Evolutionary conservation across 2,888 invertebrate genomes (phyloP).

Genomic region (Drosophila anceps): DNA sequence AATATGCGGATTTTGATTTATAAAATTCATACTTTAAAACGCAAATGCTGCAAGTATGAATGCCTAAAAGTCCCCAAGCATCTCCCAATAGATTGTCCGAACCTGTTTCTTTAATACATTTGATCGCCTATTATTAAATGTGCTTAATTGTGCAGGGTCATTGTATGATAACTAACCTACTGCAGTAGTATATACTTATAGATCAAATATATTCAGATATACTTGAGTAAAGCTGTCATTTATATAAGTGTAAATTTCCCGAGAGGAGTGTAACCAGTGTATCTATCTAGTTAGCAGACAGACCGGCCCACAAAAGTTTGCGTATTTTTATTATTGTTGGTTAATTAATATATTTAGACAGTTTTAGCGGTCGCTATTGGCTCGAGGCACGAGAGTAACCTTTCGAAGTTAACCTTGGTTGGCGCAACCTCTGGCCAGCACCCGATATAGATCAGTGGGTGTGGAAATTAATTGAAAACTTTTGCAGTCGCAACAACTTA

Average conservation of each 20-base stretch:
- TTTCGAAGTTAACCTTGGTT: constrained; percentile 67
- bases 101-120: constrained; percentile 9
- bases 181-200: constrained; percentile 6
- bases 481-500: constrained; percentile 18
- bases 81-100: not conserved
- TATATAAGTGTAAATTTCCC: constrained; percentile 21
- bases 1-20: not conserved
- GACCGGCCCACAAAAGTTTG: constrained; percentile 37
- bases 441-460: constrained; percentile 73
- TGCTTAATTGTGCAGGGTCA: constrained; percentile 30
- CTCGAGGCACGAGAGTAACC: constrained; percentile 59
- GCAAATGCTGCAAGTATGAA: not conserved
- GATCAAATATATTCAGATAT: not conserved
- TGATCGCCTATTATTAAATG: constrained; percentile 16
- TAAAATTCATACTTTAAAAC: not conserved
- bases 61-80: not conserved
- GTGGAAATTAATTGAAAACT: constrained; percentile 72
- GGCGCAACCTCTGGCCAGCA: constrained; percentile 31
- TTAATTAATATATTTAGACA: constrained; percentile 77
- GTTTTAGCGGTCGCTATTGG: constrained; percentile 69
- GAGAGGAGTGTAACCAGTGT: constrained; percentile 59
- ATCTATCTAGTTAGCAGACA: constrained; percentile 34
- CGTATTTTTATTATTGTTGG: constrained; percentile 57
- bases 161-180: constrained; percentile 24
- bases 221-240: not conserved